These are phyloP conservation scores for Drosophila sordidula DNA, from an alignment of 2,888 invertebrate species.

Conservation along the genomic window DNA sequence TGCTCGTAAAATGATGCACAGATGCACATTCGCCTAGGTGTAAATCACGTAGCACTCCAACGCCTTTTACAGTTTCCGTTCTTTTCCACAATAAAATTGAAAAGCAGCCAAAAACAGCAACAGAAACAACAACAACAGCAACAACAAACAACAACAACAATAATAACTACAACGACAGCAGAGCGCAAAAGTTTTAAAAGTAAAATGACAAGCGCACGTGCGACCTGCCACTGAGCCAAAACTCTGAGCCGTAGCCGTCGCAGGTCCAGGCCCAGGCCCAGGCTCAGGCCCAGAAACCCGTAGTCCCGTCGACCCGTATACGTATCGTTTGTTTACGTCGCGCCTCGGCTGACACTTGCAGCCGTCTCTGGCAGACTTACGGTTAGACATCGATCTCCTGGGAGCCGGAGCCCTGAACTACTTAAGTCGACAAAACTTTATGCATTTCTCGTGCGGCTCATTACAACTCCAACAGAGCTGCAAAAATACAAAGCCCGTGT, in stretches of 20 bases:
- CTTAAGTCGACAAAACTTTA: constrained; percentile 66
- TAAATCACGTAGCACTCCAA: constrained; percentile 76
- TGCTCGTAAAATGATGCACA: constrained; percentile 62
- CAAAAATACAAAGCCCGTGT: constrained; percentile 34
- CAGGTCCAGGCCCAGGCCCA: not conserved
- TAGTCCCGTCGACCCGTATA: constrained; percentile 16
- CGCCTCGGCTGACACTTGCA: constrained; percentile 32
- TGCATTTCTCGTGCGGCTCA: constrained; percentile 78
- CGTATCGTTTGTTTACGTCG: constrained; percentile 44
- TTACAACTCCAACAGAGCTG: constrained; percentile 68
- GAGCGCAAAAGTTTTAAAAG: constrained; percentile 77
- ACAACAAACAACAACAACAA: constrained; percentile 28
- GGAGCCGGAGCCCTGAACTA: constrained; percentile 53
- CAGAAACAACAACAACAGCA: constrained; percentile 23
- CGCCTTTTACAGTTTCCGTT: constrained; percentile 76
- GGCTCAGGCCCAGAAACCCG: constrained; percentile 1
- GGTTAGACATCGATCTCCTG: constrained; percentile 77
- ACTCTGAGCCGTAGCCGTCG: constrained; percentile 27
- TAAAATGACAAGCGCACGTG: constrained; percentile 79
- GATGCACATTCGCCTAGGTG: constrained; percentile 75
- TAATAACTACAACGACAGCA: constrained; percentile 52
- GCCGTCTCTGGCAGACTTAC: constrained; percentile 63
- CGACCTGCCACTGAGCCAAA: constrained; percentile 55
- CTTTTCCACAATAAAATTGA: constrained; percentile 77
- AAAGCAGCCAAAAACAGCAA: constrained; percentile 68